Conservation (phyloP, 2,888 invertebrate genomes). For the Diaphora mendica region DNA sequence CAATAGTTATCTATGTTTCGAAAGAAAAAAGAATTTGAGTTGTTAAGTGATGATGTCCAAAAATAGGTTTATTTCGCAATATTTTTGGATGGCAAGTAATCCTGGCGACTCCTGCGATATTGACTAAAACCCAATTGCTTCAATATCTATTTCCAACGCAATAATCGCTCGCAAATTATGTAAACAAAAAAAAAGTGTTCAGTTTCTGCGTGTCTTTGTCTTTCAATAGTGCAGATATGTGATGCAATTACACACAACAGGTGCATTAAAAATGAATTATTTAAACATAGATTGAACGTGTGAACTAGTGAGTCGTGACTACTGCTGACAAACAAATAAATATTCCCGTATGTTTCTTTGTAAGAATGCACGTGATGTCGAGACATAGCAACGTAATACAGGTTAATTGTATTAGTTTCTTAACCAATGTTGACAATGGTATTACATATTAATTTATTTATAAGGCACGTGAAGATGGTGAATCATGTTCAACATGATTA, state of each 20-base stretch:
- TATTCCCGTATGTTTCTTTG: constrained; percentile 31
- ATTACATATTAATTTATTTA: not conserved
- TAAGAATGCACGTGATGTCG: constrained; percentile 39
- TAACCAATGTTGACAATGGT: not conserved
- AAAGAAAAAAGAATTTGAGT: too few relatives aligned
- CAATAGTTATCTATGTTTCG: too few relatives aligned
- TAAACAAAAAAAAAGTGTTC: constrained; percentile 29
- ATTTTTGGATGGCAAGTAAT: not conserved
- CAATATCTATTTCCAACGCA: not conserved
- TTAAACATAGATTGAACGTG: constrained; percentile 37
- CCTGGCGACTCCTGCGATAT: not conserved
- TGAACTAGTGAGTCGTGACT: constrained; percentile 49
- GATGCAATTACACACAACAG: constrained; percentile 34
- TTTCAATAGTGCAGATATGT: constrained; percentile 29
- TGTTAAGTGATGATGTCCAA: too few relatives aligned
- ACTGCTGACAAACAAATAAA: constrained; percentile 33
- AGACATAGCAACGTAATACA: constrained; percentile 12
- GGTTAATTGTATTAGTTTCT: constrained; percentile 4
- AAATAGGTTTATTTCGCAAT: not conserved
- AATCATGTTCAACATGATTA: not conserved
- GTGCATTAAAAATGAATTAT: constrained; percentile 41
- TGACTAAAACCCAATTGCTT: too few relatives aligned
- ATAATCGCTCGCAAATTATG: not conserved
- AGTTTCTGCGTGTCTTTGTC: constrained; percentile 29
- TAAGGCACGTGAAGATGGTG: not conserved